Base-by-base conservation (phyloP, 1,140 invertebrate species). In the Ostrea denselamellosa region DNA sequence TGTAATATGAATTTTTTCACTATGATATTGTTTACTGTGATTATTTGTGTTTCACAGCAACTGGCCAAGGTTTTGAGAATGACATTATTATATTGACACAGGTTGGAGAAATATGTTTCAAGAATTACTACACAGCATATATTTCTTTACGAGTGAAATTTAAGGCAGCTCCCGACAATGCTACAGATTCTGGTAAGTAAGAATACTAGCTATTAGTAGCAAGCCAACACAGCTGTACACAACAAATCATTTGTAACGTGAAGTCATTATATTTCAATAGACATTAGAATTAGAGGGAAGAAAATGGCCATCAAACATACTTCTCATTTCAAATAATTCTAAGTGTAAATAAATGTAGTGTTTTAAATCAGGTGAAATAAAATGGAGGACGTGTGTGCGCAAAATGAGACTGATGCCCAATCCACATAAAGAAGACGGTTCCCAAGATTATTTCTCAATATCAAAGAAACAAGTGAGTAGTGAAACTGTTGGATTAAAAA, bases 41-140 rank as follows among this genome's bases (percentile, higher is more conserved):
- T 44, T 44, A 44, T 44, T 44, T 44, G 34, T 44, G 34, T 44
- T 44, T 44, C 5, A 44, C 34, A 44, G 34, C 34, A 44, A 44
- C 5, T 5, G 5, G 34, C 34, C 34, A 44, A 44, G 5, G 5
- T 44, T 44, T 44, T 44, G 34, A 2, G 34, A 44, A 44, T 44
- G 34, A 5, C 89, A 2, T 62, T 17, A 62, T 62, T 7, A 62
- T 44, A 44, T 44, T 62, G 58, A 17, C 7, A 77, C 68, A 95
- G 95, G 93, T 96, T 87, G 95, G 95, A 62, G 95, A 96, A 89
- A 93, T 96, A 34, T 92, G 94, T 0, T 95, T 96, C 86, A 93
- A 94, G 86, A 96, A 96, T 91, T 95, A 94, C 90, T 96, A 96
- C 93, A 95, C 95, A 52, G 95, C 94, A 10, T 94, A 93, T 88